phyloP scores from a whole-genome alignment of 2,888 invertebrate species.

The Digitonthophagus gazella region DNA sequence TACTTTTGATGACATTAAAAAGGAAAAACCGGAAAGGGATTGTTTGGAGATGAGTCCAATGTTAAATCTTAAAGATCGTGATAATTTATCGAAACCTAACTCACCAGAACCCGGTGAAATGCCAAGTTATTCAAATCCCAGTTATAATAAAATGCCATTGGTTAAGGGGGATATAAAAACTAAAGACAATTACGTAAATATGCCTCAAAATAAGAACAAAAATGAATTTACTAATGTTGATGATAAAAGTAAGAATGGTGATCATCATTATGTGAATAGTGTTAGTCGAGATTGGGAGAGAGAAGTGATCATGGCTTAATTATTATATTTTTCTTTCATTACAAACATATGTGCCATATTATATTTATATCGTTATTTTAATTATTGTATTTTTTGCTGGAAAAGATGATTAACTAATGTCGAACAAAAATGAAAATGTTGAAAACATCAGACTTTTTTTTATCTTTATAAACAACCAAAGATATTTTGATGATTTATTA shows the following conservation, averaged over 20 bases:
- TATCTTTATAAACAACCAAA: too few species aligned
- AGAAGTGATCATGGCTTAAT: conserved; percentile 7
- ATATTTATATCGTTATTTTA: not conserved
- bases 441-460: too few species aligned
- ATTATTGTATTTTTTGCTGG: too few species aligned
- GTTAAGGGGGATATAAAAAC: conserved; percentile 39
- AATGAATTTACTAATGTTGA: conserved; percentile 28
- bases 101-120: conserved; percentile 33
- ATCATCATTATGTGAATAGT: conserved; percentile 44
- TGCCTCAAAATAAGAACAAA: conserved; percentile 54
- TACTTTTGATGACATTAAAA: conserved; percentile 51
- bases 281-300: conserved; percentile 44
- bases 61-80: conserved; percentile 50
- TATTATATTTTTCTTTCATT: conserved; percentile 1
- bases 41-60: conserved; percentile 57
- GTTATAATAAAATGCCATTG: conserved; percentile 43
- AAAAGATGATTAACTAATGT: too few species aligned
- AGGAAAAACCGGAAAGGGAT: conserved; percentile 36
- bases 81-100: conserved; percentile 25
- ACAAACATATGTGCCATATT: not conserved
- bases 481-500: too few species aligned
- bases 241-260: conserved; percentile 29
- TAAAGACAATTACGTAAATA: conserved; percentile 56
- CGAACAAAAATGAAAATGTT: too few species aligned
- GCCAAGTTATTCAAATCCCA: conserved; percentile 47